Base-by-base conservation (phyloP, 2,888 invertebrate genomes). In the Uloborus plumipes region DNA sequence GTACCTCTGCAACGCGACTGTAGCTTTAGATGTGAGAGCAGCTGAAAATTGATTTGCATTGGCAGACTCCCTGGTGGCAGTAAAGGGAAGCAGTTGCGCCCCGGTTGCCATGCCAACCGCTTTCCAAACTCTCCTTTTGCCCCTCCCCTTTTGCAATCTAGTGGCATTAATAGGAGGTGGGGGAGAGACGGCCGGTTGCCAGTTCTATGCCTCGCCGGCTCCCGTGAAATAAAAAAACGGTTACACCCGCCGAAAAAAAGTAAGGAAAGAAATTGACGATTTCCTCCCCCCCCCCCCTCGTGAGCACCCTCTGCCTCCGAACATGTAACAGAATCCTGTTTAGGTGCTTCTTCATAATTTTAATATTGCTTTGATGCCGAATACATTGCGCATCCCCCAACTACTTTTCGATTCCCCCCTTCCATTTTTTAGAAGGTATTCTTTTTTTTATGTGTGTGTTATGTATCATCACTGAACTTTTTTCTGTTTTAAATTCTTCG, bases 261-360 rank as follows among this genome's bases (percentile, higher is more conserved):
- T 31, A 58, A 16, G 66, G 55, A 81, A 65, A 75, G 70, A 81
- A 81, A 81, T 70, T 70, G 74, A 75, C 81, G 74, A 81, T 75
- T 80, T 71, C 66, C 67, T 66, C 65, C 62, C 61, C 58, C 71
- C 64, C 26, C 16, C 31, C 50, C 51, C 31, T 16, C 58, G n/a
- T 31, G 55, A 47, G 20, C 61, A 18, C 31, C 64, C 53, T 58
- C 31, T 62, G 61, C 39, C 39, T 39, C 39, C 39, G 53, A 53
- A 26, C 80, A 58, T 81, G 81, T 81, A 81, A 81, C 81, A 81
- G 81, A 74, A 81, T 81, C 81, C 74, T 81, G 81, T 81, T 80
- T 81, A 81, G 81, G 74, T 81, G 74, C 81, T 81, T 81, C 81
- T 81, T 81, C 81, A 75, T 81, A 81, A 81, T 81, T 81, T 81